Percentiles rank a stretch among this genome's conserved stretches.
These are phyloP conservation scores for Hirtodrosophila trivittata DNA, from an alignment of 2,888 invertebrate species.

Conservation along the genomic window DNA sequence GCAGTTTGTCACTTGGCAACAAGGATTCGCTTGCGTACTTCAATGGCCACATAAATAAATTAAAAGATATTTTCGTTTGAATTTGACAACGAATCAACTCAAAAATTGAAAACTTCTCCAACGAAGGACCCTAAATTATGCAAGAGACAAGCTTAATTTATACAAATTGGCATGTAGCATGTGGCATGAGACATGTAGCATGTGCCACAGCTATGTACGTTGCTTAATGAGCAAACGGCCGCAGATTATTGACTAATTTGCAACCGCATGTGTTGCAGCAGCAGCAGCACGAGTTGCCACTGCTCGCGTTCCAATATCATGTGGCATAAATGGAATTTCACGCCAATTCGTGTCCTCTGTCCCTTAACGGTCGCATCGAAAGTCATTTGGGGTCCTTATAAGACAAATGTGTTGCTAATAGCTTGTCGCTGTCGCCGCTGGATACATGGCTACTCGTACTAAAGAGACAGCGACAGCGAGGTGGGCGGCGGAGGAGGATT, in stretches of 20 bases:
- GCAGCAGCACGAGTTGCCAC: slow-evolving; percentile 15
- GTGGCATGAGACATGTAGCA: slow-evolving; percentile 5
- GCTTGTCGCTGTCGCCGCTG: slow-evolving; percentile 65
- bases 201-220: slow-evolving; percentile 24
- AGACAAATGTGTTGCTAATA: slow-evolving; percentile 79
- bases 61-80: slow-evolving; percentile 63
- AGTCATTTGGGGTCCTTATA: slow-evolving; percentile 52
- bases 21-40: slow-evolving; percentile 37
- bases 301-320: slow-evolving; percentile 55
- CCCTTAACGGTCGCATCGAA: slow-evolving; percentile 24
- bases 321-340: slow-evolving; percentile 65
- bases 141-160: slow-evolving; percentile 51
- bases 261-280: slow-evolving; percentile 64
- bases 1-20: slow-evolving; percentile 54
- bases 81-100: slow-evolving; percentile 41
- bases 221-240: slow-evolving; percentile 62
- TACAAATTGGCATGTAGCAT: slow-evolving; percentile 61
- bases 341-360: slow-evolving; percentile 30
- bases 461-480: background rate
- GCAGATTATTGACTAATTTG: slow-evolving; percentile 75
- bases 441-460: slow-evolving; percentile 27
- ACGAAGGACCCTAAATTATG: slow-evolving; percentile 19
- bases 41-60: slow-evolving; percentile 75
- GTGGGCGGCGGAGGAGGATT: background rate
- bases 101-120: slow-evolving; percentile 47